These are phyloP conservation scores for Pygoscelis antarcticus DNA, from an alignment of 2,113 vertebrate species.

Conservation along the genomic window DNA sequence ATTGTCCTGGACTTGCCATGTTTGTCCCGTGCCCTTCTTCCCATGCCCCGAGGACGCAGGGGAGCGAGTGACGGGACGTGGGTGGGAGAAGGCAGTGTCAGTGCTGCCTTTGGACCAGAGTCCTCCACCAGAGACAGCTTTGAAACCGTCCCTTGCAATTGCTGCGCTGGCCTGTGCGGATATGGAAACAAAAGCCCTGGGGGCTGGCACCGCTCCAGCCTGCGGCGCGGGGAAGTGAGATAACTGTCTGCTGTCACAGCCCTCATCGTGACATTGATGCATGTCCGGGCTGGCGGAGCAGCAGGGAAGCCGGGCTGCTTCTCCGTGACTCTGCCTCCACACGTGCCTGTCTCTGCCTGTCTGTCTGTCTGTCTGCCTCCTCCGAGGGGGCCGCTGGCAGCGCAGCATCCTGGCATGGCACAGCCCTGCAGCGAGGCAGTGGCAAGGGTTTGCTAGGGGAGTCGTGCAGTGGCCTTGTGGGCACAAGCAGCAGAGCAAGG, in stretches of 20 bases:
- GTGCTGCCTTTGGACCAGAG: rapidly evolving
- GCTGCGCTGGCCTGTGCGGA: background rate
- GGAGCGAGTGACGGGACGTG: background rate
- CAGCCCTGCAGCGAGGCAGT: background rate
- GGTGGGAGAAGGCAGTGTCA: background rate
- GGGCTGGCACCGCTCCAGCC: background rate
- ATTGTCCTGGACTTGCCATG: rapidly evolving
- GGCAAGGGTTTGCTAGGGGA: background rate
- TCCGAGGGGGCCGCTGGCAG: background rate
- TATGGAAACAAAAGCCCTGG: background rate
- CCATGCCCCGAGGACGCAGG: background rate
- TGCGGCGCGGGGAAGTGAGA: background rate
- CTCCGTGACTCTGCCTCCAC: rapidly evolving
- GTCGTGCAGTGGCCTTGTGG: rapidly evolving
- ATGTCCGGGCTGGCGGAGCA: background rate
- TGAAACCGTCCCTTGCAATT: background rate
- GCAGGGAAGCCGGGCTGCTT: background rate
- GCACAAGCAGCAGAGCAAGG: background rate
- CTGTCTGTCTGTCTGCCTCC: background rate
- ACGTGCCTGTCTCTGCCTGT: background rate
- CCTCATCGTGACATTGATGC: background rate
- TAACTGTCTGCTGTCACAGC: background rate
- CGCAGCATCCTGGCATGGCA: rapidly evolving
- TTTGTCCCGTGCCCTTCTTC: background rate
- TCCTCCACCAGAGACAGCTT: background rate